A percentile compares a stretch with the other conserved stretches of the same genome.
phyloP scores from a whole-genome alignment of 2,113 vertebrate genomes.

The Ellobius talpinus region DNA sequence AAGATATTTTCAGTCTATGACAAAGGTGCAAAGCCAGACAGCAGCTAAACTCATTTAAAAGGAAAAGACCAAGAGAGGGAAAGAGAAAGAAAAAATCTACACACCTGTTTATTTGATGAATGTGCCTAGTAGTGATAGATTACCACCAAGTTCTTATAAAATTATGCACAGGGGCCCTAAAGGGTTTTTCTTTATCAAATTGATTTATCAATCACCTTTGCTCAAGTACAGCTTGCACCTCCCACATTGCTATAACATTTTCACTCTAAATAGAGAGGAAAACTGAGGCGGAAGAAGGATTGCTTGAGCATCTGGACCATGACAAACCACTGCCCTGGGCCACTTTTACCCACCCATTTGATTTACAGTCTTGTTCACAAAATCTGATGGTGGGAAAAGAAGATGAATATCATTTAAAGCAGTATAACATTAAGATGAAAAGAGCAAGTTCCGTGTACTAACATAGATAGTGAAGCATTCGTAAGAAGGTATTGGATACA shows the following conservation, averaged over 20 bases:
- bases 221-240: constrained; percentile 24
- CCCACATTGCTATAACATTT: constrained; percentile 62
- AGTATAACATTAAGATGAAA: constrained; percentile 13
- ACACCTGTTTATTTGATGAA: constrained; percentile 71
- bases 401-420: constrained; percentile 9
- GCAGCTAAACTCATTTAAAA: constrained; percentile 42
- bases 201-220: constrained; percentile 45
- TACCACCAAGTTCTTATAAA: constrained; percentile 56
- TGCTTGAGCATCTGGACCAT: neutral
- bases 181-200: constrained; percentile 48
- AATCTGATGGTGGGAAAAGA: neutral
- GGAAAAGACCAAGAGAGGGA: neutral
- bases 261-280: constrained; percentile 24
- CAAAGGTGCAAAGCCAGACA: constrained; percentile 43
- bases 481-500: neutral
- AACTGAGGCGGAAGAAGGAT: neutral
- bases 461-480: neutral
- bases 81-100: neutral
- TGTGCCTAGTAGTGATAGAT: constrained; percentile 61
- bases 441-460: neutral
- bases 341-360: neutral
- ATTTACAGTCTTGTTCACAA: constrained; percentile 2
- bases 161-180: constrained; percentile 34
- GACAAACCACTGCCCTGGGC: constrained; percentile 36
- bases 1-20: constrained; percentile 39